Base-by-base conservation (phyloP, 2,797 vertebrate genomes). In the Hoplostethus mediterraneus region DNA sequence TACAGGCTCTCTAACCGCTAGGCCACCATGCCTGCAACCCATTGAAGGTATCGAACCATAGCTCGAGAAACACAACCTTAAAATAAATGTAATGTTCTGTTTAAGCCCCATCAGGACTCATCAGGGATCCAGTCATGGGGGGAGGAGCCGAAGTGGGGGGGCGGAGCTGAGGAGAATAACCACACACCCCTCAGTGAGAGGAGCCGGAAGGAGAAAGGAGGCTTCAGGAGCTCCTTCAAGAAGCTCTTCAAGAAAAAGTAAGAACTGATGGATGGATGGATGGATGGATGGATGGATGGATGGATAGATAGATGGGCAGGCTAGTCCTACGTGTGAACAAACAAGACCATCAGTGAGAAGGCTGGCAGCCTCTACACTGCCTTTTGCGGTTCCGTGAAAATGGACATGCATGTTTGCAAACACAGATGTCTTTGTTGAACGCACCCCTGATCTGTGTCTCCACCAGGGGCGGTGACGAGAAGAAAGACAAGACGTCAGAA, bases 211-310 rank as follows among this genome's bases (percentile, higher is more conserved):
- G 98, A 98, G 90, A 97, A 97, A 93, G 97, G 97, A 92, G 96
- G 98, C 67, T 98, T 99, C 89, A 95, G 98, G 73, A 99, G 95
- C 93, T 99, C 98, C 44, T 99, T 99, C 92, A 97, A 97, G 93
- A 99, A 98, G 84, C 96, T 99, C 87, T 99, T 99, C 95, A 99
- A 97, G 94, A 99, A 99, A 92, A 99, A 97, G 97, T 99, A 92
- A 96, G 94, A 28, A 28, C 28, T 2, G 28, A 28, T 28, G 28
- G 28, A 28, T 28, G 28, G 28, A 28, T 28, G 28, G 28, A 28
- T 28, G 28, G 28, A 28, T 28, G 28, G 28, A 28, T 28, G 1
- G 28, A 28, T 28, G 28, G 28, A 28, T 28, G 3, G 28, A 28
- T 28, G 21, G 21, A 21, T n/a, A n/a, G n/a, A n/a, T n/a, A n/a